These are phyloP conservation scores for Ganaspis sp. DNA, from an alignment of 1,140 invertebrate species.

Conservation along the genomic window DNA sequence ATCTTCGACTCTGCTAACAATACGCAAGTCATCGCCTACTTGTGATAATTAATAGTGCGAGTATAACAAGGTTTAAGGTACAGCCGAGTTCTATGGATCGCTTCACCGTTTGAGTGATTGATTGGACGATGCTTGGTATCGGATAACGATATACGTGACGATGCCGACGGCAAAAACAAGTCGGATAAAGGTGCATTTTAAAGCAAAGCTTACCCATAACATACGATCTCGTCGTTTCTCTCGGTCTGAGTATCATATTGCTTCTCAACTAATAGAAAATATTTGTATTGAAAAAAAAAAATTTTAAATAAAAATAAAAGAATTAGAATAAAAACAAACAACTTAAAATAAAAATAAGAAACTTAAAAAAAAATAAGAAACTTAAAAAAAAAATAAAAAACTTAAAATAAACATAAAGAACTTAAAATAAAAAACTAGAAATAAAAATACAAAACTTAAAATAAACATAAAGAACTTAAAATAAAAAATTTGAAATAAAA, in stretches of 20 bases:
- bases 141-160: constrained; percentile 51
- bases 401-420: too few relatives aligned
- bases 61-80: constrained; percentile 47
- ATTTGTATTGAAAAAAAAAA: constrained; percentile 3
- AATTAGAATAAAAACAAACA: too few relatives aligned
- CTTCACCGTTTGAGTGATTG: constrained; percentile 53
- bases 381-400: too few relatives aligned
- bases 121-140: constrained; percentile 46
- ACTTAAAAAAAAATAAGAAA: too few relatives aligned
- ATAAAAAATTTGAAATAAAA: too few relatives aligned
- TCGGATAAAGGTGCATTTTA: constrained; percentile 39
- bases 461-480: too few relatives aligned
- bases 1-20: constrained; percentile 1
- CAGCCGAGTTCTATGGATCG: constrained; percentile 38
- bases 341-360: too few relatives aligned
- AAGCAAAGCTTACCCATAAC: constrained; percentile 30
- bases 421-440: too few relatives aligned
- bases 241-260: constrained; percentile 30
- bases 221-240: constrained; percentile 25
- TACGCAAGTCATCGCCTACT: constrained; percentile 54
- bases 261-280: constrained; percentile 5
- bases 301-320: too few relatives aligned
- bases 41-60: constrained; percentile 59
- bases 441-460: too few relatives aligned
- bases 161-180: constrained; percentile 46